Evolutionary conservation across 2,113 vertebrate genomes (phyloP), one percentile per base, ranked within the genome.

Genomic region (Scomber scombrus): DNA sequence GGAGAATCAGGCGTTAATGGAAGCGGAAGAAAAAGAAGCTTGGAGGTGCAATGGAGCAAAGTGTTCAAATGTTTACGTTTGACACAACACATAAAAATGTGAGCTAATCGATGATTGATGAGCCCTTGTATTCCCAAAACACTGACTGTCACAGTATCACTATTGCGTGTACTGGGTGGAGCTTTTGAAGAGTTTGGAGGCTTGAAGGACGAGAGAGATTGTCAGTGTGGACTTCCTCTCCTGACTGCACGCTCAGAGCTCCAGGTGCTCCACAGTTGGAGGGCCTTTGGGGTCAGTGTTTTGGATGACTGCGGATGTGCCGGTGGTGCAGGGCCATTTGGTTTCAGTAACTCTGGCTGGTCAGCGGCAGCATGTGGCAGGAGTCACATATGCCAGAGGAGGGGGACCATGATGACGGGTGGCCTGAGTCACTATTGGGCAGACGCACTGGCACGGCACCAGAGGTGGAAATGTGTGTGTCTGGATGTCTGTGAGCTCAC

Each of bases 21-120:
- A 47, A 85, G 75, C 40, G 55, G 80, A 80, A 84, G 76, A 81
- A 89, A 82, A 68, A 63, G 65, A 71, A 57, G 73, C 68, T 73
- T 60, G 67, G 80, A 63, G 43, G 75, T 71, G 75, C 69, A 80
- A 19, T 10, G 49, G 67, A 81, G 87, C 69, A 82, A 80, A 87
- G 63, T 72, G 31, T 61, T 73, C 55, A 46, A 75, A 83, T 73
- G 85, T 79, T 89, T 74, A 19, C 51, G 88, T 83, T 68, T 58
- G 78, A 73, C 60, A 57, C 16, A 7, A 70, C 74, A 57, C 81
- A 87, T 85, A 56, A 80, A 90, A 82, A 63, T 57, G 70, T 21
- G 85, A 89, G 74, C 63, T 68, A 75, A 85, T 79, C n/a, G 4
- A 16, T 90, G 91, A 91, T 88, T 54, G 90, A 91, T 90, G 81